Conservation (phyloP, 2,113 vertebrate species). For the Gallinago jamesoni region DNA sequence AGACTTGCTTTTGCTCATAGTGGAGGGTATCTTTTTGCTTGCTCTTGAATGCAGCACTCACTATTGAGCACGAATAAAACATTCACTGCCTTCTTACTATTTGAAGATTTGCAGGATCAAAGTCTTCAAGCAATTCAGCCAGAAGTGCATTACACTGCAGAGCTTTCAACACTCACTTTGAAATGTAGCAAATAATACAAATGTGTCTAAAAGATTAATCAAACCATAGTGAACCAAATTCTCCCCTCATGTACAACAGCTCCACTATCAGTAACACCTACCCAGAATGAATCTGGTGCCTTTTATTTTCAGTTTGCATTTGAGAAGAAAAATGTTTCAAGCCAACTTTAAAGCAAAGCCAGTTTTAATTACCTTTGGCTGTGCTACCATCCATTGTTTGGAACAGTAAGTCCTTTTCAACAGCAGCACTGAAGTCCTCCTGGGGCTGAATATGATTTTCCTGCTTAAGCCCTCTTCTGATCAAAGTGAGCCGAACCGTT, state of each 20-base stretch:
- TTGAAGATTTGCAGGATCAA: neutral
- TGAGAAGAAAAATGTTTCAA: constrained; percentile 8
- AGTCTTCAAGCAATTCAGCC: neutral
- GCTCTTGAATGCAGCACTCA: neutral
- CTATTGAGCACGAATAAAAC: neutral
- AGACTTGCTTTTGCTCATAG: neutral
- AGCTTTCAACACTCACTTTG: neutral
- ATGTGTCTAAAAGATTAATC: neutral
- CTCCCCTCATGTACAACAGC: neutral
- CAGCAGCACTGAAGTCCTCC: constrained; percentile 39
- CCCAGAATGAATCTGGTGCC: neutral
- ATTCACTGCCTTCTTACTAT: neutral
- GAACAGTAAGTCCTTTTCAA: constrained; percentile 68
- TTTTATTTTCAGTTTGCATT: neutral
- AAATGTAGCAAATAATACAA: neutral
- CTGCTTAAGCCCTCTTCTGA: constrained; percentile 80
- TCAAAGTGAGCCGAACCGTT: constrained; percentile 86
- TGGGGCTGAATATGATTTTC: constrained; percentile 69
- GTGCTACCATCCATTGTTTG: constrained; percentile 38
- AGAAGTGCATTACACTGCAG: neutral
- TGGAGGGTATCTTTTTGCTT: neutral
- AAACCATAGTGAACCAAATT: neutral
- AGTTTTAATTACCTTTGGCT: constrained; percentile 68
- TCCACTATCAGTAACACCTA: neutral
- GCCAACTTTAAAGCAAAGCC: neutral